Percentiles rank a stretch among this genome's conserved stretches.
These are phyloP conservation scores for Phortica okadai DNA, from an alignment of 2,888 invertebrate species.

Conservation along the genomic window DNA sequence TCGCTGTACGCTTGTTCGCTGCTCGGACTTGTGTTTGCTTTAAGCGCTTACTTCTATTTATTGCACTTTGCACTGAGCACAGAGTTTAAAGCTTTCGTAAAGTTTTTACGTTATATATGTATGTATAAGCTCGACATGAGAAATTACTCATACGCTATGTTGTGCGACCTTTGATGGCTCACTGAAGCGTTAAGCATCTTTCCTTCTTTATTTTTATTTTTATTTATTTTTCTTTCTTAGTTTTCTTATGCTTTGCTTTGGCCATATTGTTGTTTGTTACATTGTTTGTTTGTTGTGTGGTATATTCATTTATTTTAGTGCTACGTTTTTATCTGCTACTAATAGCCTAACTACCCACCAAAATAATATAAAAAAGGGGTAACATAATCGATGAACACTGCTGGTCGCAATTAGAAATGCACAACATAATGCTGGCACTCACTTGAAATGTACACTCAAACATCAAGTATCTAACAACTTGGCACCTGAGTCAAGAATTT, in stretches of 20 bases:
- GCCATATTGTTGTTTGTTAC: background rate
- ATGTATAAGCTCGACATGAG: conserved; percentile 51
- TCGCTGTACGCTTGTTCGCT: background rate
- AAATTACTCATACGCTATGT: conserved; percentile 65
- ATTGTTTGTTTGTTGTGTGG: conserved; percentile 1
- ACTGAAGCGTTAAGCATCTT: background rate
- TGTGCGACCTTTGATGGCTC: conserved; percentile 4
- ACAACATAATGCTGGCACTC: conserved; percentile 17
- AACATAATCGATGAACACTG: background rate
- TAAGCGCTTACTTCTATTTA: background rate
- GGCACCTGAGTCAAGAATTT: conserved; percentile 65
- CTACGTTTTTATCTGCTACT: background rate
- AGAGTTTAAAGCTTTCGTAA: background rate
- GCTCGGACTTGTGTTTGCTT: background rate
- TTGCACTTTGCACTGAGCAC: background rate
- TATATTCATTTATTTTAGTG: conserved; percentile 12
- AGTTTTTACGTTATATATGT: background rate
- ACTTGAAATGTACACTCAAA: conserved; percentile 29
- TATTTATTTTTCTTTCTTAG: background rate
- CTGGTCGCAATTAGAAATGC: conserved; percentile 11
- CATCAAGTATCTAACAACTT: conserved; percentile 54
- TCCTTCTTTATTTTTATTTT: too few species aligned
- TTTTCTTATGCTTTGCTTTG: conserved; percentile 33
- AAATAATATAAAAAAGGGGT: too few species aligned
- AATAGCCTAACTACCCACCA: too few species aligned